These are phyloP conservation scores for Solen grandis DNA, from an alignment of 1,140 invertebrate genomes.

Conservation along the genomic window DNA sequence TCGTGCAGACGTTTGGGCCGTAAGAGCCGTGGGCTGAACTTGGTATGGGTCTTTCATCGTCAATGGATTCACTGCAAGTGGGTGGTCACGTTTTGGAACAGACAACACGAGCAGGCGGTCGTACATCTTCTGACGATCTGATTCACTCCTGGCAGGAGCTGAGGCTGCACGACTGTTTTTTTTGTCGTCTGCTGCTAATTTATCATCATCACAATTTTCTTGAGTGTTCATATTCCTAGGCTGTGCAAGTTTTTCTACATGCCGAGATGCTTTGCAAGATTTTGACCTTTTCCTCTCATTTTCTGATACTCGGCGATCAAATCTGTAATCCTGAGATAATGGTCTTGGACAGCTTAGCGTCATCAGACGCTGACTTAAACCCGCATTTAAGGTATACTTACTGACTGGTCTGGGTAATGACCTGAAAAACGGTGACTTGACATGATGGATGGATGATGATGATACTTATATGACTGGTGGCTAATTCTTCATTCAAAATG, in stretches of 20 bases:
- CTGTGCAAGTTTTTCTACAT: not conserved
- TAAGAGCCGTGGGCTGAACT: slow-evolving; percentile 56
- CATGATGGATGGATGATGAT: too few relatives aligned
- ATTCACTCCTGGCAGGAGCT: too few relatives aligned
- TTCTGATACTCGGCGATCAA: not conserved
- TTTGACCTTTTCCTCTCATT: too few relatives aligned
- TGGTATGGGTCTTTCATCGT: slow-evolving; percentile 11
- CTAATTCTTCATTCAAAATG: too few relatives aligned
- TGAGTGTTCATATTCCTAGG: not conserved
- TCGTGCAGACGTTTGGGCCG: slow-evolving; percentile 65
- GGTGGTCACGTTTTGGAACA: not conserved
- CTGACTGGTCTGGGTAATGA: not conserved
- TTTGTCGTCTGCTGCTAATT: too few relatives aligned
- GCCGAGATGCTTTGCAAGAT: too few relatives aligned
- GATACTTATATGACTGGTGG: too few relatives aligned
- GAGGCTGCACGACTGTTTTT: too few relatives aligned
- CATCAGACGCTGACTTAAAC: not conserved
- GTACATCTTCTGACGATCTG: not conserved
- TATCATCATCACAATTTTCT: not conserved
- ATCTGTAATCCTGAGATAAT: not conserved
- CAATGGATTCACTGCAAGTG: not conserved
- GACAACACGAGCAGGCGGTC: not conserved
- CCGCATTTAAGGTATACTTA: not conserved
- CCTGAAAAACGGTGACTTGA: not conserved
- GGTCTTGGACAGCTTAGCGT: not conserved